Evolutionary conservation across 2,888 invertebrate species (phyloP).

Genomic region (Yponomeuta plumbellus): DNA sequence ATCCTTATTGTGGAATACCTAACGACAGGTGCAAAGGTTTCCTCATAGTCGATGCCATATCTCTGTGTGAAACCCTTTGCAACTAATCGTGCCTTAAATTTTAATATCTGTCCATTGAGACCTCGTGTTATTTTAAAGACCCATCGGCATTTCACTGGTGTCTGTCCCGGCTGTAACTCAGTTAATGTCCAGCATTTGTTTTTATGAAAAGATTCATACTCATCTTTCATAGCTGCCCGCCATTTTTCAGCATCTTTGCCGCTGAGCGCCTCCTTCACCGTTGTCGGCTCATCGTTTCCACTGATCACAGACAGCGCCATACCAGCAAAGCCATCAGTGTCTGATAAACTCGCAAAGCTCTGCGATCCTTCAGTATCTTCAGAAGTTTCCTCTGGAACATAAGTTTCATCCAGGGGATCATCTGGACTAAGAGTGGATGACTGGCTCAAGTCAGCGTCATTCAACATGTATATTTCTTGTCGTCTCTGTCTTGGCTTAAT

Average conservation of each 20-base stretch:
- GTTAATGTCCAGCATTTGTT: constrained; percentile 1
- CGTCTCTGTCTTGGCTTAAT: too few relatives aligned
- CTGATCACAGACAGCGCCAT: not conserved
- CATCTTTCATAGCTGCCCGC: not conserved
- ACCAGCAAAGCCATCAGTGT: not conserved
- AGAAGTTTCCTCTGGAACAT: not conserved
- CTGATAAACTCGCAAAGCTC: not conserved
- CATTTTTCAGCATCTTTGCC: not conserved
- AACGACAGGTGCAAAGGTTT: constrained; percentile 5
- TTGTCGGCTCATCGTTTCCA: not conserved
- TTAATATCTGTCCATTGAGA: constrained; percentile 2
- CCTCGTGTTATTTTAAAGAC: not conserved
- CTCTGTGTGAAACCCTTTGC: constrained; percentile 9
- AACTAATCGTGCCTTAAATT: not conserved
- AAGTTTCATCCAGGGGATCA: not conserved
- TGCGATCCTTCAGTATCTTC: not conserved
- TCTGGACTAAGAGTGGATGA: too few relatives aligned
- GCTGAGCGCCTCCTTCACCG: not conserved
- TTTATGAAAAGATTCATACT: not conserved
- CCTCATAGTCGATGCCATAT: not conserved
- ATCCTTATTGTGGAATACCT: not conserved
- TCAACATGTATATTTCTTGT: too few relatives aligned
- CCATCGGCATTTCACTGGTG: not conserved
- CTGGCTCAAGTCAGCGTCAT: too few relatives aligned
- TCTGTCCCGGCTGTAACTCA: not conserved